These are phyloP conservation scores for Fistularia commersonii DNA, from an alignment of 2,797 vertebrate species.

Conservation along the genomic window DNA sequence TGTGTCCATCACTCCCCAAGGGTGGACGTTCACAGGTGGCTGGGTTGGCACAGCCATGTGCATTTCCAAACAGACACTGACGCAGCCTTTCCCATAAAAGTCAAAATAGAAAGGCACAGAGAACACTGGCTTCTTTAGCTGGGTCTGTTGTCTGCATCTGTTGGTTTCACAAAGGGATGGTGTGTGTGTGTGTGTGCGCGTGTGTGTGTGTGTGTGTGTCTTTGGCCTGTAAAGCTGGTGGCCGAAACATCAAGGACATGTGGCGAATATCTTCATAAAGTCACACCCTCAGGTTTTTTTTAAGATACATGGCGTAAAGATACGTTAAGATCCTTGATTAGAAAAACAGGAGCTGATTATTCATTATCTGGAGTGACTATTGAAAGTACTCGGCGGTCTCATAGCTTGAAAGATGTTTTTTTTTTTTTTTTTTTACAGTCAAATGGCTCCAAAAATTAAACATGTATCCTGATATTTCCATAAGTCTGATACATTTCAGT, in stretches of 20 bases:
- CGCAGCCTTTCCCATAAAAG: conserved; percentile 54
- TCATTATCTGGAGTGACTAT: no score
- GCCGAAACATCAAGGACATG: not conserved
- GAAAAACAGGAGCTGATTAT: not conserved
- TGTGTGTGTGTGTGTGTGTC: conserved; percentile 11
- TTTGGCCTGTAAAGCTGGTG: not conserved
- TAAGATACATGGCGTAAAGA: not conserved
- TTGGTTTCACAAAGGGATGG: conserved; percentile 22
- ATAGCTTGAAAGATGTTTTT: no score
- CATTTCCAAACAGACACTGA: conserved; percentile 59
- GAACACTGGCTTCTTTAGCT: conserved; percentile 28
- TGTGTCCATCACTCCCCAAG: conserved; percentile 27
- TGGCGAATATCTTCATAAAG: not conserved
- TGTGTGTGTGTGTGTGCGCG: conserved; percentile 6
- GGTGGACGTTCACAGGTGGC: conserved; percentile 60
- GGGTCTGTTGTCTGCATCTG: conserved; percentile 47
- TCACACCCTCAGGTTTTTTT: not conserved
- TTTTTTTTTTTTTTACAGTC: no score
- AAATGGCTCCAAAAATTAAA: no score
- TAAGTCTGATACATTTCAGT: no score
- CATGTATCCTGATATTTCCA: no score
- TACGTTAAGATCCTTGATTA: not conserved
- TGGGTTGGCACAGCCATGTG: conserved; percentile 35
- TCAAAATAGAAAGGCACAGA: conserved; percentile 52
- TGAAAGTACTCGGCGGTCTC: no score